Conservation (phyloP, 2,888 invertebrate genomes). For the Ferdinandea cuprea region DNA sequence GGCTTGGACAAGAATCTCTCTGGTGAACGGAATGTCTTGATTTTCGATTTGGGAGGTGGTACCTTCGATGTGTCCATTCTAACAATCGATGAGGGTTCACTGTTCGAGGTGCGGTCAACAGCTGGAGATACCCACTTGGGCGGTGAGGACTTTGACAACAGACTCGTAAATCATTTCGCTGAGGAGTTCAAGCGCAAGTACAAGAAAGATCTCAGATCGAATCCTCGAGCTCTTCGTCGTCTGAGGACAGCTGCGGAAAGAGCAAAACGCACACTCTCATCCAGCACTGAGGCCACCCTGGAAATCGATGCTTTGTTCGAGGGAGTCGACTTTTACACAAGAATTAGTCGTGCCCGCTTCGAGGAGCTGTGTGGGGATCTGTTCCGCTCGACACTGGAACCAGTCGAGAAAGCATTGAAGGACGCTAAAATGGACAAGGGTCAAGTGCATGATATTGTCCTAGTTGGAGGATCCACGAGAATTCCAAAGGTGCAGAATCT, state of each 20-base stretch:
- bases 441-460: constrained; percentile 90
- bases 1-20: constrained; percentile 92
- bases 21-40: constrained; percentile 90
- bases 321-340: constrained; percentile 89
- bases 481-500: constrained; percentile 91
- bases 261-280: constrained; percentile 89
- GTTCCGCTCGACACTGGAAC: constrained; percentile 89
- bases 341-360: constrained; percentile 89
- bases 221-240: constrained; percentile 86
- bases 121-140: constrained; percentile 96
- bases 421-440: constrained; percentile 92
- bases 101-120: constrained; percentile 95
- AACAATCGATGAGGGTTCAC: constrained; percentile 93
- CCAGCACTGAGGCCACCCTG: constrained; percentile 89
- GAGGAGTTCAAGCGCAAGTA: constrained; percentile 92
- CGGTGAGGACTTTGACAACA: constrained; percentile 94
- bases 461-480: constrained; percentile 92
- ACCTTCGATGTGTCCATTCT: constrained; percentile 97
- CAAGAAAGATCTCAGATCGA: constrained; percentile 86
- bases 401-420: constrained; percentile 90
- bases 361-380: constrained; percentile 89
- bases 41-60: constrained; percentile 86
- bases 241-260: constrained; percentile 89
- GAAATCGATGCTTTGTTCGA: constrained; percentile 91
- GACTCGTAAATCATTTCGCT: constrained; percentile 92